phyloP scores from a whole-genome alignment of 2,797 vertebrate species.

The Sparus aurata region DNA sequence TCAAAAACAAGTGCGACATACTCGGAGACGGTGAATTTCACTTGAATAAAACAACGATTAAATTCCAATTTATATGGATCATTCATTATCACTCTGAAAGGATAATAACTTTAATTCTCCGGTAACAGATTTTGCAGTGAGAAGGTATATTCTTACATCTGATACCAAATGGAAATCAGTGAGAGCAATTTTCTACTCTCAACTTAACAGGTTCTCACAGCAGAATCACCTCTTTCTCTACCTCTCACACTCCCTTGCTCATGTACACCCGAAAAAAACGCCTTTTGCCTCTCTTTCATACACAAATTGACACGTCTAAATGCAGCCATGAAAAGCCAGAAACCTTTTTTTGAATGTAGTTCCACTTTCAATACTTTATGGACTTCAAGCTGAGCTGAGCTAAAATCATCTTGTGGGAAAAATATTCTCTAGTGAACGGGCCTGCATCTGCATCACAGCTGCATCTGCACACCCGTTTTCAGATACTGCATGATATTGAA shows the following conservation, averaged over 20 bases:
- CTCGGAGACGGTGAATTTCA: neutral
- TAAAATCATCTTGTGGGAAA: slow-evolving; percentile 48
- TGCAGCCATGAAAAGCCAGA: slow-evolving; percentile 57
- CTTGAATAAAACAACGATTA: neutral
- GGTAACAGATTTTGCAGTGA: neutral
- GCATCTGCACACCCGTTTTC: slow-evolving; percentile 33
- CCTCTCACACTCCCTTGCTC: neutral
- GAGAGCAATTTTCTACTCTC: slow-evolving; percentile 20
- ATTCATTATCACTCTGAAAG: neutral
- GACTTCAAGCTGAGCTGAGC: slow-evolving; percentile 37
- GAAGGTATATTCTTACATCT: neutral
- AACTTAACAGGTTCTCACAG: slow-evolving; percentile 9
- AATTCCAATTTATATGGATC: neutral
- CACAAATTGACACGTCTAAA: slow-evolving; percentile 53
- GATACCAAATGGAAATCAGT: slow-evolving; percentile 18
- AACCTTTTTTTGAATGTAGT: slow-evolving; percentile 46
- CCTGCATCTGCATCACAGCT: slow-evolving; percentile 49
- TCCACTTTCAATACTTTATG: slow-evolving; percentile 65
- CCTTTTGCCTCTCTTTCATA: slow-evolving; percentile 19
- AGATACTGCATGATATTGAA: slow-evolving; percentile 15
- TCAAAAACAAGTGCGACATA: slow-evolving; percentile 4
- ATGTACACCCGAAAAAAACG: neutral
- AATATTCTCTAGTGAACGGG: neutral
- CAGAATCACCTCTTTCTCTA: neutral
- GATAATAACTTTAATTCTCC: neutral